These are phyloP conservation scores for Andrena fulva DNA, from an alignment of 2,888 invertebrate species.

Conservation along the genomic window DNA sequence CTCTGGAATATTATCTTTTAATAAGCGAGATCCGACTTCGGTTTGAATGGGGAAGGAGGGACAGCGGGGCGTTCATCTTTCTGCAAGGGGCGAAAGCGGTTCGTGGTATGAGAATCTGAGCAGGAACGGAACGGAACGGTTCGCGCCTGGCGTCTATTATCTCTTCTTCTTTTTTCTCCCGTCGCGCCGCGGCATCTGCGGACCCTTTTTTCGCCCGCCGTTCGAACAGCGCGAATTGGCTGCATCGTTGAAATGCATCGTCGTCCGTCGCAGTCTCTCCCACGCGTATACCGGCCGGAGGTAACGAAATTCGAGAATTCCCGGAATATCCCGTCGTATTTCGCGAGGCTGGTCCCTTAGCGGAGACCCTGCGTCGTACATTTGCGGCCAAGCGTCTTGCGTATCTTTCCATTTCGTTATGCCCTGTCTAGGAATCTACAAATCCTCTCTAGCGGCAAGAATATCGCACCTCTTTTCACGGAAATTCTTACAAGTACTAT, in stretches of 20 bases:
- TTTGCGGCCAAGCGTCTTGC: neutral
- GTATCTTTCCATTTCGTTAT: neutral
- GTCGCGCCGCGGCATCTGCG: neutral
- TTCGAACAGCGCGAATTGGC: slow-evolving; percentile 15
- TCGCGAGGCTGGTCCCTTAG: neutral
- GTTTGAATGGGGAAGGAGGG: slow-evolving; percentile 64
- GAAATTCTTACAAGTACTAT: neutral
- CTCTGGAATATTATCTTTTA: slow-evolving; percentile 77
- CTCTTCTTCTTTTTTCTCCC: slow-evolving; percentile 19
- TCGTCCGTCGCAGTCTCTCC: slow-evolving; percentile 20
- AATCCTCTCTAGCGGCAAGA: neutral
- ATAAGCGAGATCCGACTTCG: slow-evolving; percentile 74
- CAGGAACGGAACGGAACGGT: slow-evolving; percentile 54
- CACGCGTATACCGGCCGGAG: neutral
- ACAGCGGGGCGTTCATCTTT: slow-evolving; percentile 7
- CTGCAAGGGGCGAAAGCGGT: slow-evolving; percentile 32
- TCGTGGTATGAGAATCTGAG: slow-evolving; percentile 69
- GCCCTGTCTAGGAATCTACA: neutral
- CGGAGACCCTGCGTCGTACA: neutral
- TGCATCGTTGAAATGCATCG: slow-evolving; percentile 5
- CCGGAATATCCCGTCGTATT: neutral
- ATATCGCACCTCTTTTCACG: neutral
- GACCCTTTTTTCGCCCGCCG: slow-evolving; percentile 20
- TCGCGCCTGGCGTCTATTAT: slow-evolving; percentile 62
- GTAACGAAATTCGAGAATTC: neutral